Evolutionary conservation across 1,140 invertebrate species (phyloP).

Genomic region (Delia radicum): DNA sequence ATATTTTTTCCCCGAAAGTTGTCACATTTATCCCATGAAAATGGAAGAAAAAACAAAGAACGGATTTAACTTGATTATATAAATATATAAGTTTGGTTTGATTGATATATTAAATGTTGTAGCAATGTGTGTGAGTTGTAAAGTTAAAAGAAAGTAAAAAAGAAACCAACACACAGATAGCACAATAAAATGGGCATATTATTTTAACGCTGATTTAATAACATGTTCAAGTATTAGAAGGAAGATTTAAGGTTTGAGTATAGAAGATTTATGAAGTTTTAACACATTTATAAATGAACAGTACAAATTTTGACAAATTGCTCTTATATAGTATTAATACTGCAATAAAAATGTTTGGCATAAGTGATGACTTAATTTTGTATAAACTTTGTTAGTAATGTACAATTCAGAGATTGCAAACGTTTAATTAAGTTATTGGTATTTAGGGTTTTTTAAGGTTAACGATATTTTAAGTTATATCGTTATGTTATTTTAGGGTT

Average conservation of each 20-base stretch:
- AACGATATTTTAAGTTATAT: too few relatives aligned
- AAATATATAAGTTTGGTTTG: background rate
- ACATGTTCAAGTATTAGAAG: conserved; percentile 3
- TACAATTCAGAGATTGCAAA: too few relatives aligned
- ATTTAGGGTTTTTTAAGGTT: too few relatives aligned
- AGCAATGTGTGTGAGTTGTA: background rate
- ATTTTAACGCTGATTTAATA: background rate
- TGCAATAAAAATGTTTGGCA: too few relatives aligned
- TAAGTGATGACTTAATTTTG: too few relatives aligned
- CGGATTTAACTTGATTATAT: background rate
- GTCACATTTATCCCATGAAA: background rate
- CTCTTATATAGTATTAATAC: too few relatives aligned
- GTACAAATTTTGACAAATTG: conserved; percentile 18
- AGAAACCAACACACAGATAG: background rate
- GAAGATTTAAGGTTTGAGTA: background rate
- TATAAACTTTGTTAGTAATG: too few relatives aligned
- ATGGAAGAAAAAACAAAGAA: background rate
- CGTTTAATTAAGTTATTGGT: too few relatives aligned
- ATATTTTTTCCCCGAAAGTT: background rate
- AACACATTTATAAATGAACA: conserved; percentile 10
- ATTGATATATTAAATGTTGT: background rate
- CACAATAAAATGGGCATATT: background rate
- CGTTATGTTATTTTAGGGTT: too few relatives aligned
- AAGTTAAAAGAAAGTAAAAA: background rate
- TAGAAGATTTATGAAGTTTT: conserved; percentile 18